phyloP scores from a whole-genome alignment of 2,888 invertebrate species.

The Branchellion lobata region DNA sequence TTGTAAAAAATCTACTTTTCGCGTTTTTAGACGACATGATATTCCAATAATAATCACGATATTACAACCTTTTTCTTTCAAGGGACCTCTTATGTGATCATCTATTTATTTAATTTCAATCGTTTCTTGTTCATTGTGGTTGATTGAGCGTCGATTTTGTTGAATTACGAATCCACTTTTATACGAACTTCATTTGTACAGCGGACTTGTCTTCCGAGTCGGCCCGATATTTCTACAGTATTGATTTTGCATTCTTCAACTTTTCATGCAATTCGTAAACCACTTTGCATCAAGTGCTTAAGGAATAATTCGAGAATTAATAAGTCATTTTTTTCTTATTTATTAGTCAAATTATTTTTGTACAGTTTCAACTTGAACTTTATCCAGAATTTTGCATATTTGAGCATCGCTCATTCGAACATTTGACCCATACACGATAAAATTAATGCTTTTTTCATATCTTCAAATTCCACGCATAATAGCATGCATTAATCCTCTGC shows the following conservation, averaged over 20 bases:
- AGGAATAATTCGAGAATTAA: background rate
- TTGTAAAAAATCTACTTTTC: too few relatives aligned
- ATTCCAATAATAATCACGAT: too few relatives aligned
- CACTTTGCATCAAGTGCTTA: constrained; percentile 6
- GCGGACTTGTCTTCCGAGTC: background rate
- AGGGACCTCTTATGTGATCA: too few relatives aligned
- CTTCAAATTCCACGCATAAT: background rate
- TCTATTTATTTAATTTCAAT: too few relatives aligned
- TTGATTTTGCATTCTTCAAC: background rate
- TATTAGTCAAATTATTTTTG: background rate
- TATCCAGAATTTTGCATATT: background rate
- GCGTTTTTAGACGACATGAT: too few relatives aligned
- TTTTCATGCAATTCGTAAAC: background rate
- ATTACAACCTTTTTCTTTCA: too few relatives aligned
- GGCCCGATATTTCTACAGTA: constrained; percentile 4
- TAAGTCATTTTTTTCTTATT: too few relatives aligned
- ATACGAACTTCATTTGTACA: too few relatives aligned
- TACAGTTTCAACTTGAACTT: constrained; percentile 7
- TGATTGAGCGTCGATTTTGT: too few relatives aligned
- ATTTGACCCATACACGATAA: background rate
- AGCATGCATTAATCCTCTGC: too few relatives aligned
- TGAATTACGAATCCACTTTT: too few relatives aligned
- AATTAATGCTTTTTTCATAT: background rate
- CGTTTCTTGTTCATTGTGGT: too few relatives aligned
- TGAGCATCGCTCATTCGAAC: background rate